A percentile compares a stretch with the other conserved stretches of the same genome.
These are phyloP conservation scores for Gymnothorax reevesii DNA, from an alignment of 2,797 vertebrate species.

Conservation along the genomic window DNA sequence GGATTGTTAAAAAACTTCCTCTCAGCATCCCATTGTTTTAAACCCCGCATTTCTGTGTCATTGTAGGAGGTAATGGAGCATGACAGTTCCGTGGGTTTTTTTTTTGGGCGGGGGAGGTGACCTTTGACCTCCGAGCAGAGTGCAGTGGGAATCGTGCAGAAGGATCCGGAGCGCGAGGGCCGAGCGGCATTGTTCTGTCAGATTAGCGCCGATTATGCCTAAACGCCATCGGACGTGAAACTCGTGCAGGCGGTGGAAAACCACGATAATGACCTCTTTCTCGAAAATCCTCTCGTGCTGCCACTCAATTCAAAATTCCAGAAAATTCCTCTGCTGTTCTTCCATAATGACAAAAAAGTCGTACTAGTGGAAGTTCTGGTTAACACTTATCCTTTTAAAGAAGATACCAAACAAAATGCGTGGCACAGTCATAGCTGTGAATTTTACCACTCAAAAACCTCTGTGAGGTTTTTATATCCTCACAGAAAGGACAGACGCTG, in stretches of 20 bases:
- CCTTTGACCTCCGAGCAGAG: constrained; percentile 69
- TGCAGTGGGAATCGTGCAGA: constrained; percentile 56
- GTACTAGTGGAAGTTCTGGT: background rate
- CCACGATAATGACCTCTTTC: constrained; percentile 37
- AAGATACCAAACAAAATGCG: background rate
- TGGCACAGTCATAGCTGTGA: background rate
- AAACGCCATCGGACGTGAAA: constrained; percentile 62
- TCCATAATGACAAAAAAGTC: background rate
- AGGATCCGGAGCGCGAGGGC: constrained; percentile 39
- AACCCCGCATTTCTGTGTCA: constrained; percentile 45
- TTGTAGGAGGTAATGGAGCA: constrained; percentile 67
- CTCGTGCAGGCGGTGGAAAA: constrained; percentile 56
- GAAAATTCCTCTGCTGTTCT: background rate
- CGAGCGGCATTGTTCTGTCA: constrained; percentile 65
- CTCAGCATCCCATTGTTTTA: constrained; percentile 21
- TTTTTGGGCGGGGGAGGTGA: constrained; percentile 22
- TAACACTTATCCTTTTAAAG: background rate
- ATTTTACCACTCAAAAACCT: constrained; percentile 4
- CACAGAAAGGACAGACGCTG: background rate
- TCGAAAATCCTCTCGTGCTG: background rate
- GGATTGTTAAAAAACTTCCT: constrained; percentile 30
- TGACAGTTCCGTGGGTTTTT: constrained; percentile 73
- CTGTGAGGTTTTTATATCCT: background rate
- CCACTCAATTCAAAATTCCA: background rate
- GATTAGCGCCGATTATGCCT: constrained; percentile 62